Percentiles rank a stretch among this genome's conserved stretches.
phyloP scores from a whole-genome alignment of 64 coral and sea anemone species.

The Dendrophyllia cribrosa region DNA sequence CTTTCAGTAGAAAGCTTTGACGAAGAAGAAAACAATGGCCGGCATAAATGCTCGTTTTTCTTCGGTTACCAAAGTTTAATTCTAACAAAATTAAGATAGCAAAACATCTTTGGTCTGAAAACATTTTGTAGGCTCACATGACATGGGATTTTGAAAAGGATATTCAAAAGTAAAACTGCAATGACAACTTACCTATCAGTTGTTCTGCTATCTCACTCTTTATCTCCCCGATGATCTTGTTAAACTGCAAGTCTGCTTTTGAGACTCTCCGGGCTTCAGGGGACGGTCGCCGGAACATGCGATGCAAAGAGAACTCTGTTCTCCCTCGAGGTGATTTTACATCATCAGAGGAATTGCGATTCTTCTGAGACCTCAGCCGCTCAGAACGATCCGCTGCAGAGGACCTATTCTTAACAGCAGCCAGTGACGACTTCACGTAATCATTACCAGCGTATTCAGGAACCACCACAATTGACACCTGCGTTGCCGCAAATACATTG shows the following conservation, averaged over 20 bases:
- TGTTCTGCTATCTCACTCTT: slow-evolving; percentile 51
- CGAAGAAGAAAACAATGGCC: too few species aligned
- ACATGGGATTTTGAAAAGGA: too few species aligned
- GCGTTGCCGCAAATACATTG: slow-evolving; percentile 16
- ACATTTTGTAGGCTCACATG: too few species aligned
- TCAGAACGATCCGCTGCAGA: not conserved
- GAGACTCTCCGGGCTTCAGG: slow-evolving; percentile 57
- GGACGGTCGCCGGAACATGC: slow-evolving; percentile 63
- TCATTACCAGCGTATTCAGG: slow-evolving; percentile 71
- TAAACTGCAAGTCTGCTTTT: slow-evolving; percentile 62
- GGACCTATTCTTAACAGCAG: slow-evolving; percentile 34
- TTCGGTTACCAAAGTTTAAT: too few species aligned
- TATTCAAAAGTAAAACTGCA: too few species aligned
- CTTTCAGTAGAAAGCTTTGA: too few species aligned
- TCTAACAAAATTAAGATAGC: too few species aligned
- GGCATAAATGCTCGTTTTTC: too few species aligned
- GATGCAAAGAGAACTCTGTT: slow-evolving; percentile 63
- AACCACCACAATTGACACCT: slow-evolving; percentile 55
- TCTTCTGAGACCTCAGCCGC: not conserved
- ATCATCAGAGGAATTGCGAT: not conserved
- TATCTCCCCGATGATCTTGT: slow-evolving; percentile 52
- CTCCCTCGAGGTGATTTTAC: slow-evolving; percentile 4
- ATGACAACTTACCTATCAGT: slow-evolving; percentile 38
- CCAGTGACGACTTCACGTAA: slow-evolving; percentile 58
- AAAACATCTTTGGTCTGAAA: too few species aligned